Evolutionary conservation across 2,113 vertebrate species (phyloP).

Genomic region (Stegastes partitus): DNA sequence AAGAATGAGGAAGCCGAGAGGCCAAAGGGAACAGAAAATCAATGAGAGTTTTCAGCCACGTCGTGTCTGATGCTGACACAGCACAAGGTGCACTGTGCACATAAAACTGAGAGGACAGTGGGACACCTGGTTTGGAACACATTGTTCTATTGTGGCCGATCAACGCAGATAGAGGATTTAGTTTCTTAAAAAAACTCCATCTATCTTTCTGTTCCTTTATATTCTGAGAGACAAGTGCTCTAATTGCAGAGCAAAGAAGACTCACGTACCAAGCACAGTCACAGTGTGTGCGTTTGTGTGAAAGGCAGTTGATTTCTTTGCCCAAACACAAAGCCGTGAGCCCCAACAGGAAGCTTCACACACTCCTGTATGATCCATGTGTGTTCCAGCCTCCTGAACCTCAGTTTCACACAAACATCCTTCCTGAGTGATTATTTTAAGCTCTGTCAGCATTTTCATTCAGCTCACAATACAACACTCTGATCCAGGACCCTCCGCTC

Average conservation of each 20-base stretch:
- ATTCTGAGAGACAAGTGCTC: conserved; percentile 8
- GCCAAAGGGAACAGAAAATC: conserved; percentile 67
- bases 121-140: conserved; percentile 40
- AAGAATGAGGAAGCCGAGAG: conserved; percentile 57
- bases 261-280: neutral
- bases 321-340: conserved; percentile 50
- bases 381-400: conserved; percentile 57
- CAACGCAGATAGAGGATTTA: conserved; percentile 18
- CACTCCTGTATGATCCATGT: conserved; percentile 54
- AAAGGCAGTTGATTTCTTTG: conserved; percentile 49
- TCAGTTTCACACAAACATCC: conserved; percentile 81
- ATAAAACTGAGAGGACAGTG: conserved; percentile 9
- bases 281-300: neutral
- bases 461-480: conserved; percentile 28
- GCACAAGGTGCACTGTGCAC: conserved; percentile 29
- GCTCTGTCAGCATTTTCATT: conserved; percentile 70
- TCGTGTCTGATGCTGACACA: conserved; percentile 48
- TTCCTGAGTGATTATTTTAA: conserved; percentile 78
- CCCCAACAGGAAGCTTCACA: conserved; percentile 72
- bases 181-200: neutral
- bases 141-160: conserved; percentile 39
- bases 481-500: neutral
- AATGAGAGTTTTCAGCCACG: conserved; percentile 71
- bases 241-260: conserved; percentile 32
- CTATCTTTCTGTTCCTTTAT: conserved; percentile 5